Percentiles rank a stretch among this genome's conserved stretches.
phyloP scores from a whole-genome alignment of 2,888 invertebrate species.

The Baccha elongata region DNA sequence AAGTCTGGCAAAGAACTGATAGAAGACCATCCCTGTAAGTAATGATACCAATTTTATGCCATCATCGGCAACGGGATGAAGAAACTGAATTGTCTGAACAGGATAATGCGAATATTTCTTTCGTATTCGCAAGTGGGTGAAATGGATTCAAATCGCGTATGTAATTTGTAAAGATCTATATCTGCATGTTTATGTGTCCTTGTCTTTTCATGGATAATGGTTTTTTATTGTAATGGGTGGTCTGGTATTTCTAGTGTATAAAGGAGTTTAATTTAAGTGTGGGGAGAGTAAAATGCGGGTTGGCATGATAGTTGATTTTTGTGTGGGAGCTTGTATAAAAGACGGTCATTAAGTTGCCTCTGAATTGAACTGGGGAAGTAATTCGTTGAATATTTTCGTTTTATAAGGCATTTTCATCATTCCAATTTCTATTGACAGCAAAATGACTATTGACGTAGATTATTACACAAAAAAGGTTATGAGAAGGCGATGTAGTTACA shows the following conservation, averaged over 20 bases:
- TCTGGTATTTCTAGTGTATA: background rate
- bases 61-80: constrained; percentile 10
- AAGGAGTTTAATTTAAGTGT: background rate
- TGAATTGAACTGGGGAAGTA: background rate
- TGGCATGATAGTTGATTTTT: background rate
- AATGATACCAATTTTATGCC: constrained; percentile 58
- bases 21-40: constrained; percentile 40
- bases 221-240: constrained; percentile 12
- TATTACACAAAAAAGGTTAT: background rate
- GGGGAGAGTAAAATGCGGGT: background rate
- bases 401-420: background rate
- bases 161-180: constrained; percentile 55
- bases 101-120: constrained; percentile 64
- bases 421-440: background rate
- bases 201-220: constrained; percentile 33
- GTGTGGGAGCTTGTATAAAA: constrained; percentile 12
- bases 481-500: background rate
- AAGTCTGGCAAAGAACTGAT: background rate
- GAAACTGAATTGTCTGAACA: constrained; percentile 57
- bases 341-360: constrained; percentile 15
- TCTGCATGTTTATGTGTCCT: constrained; percentile 6
- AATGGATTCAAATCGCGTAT: constrained; percentile 64
- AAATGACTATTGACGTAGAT: background rate
- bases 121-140: background rate
- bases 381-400: constrained; percentile 20